These are phyloP conservation scores for Stenoptilia bipunctidactyla DNA, from an alignment of 2,888 invertebrate genomes.

Conservation along the genomic window DNA sequence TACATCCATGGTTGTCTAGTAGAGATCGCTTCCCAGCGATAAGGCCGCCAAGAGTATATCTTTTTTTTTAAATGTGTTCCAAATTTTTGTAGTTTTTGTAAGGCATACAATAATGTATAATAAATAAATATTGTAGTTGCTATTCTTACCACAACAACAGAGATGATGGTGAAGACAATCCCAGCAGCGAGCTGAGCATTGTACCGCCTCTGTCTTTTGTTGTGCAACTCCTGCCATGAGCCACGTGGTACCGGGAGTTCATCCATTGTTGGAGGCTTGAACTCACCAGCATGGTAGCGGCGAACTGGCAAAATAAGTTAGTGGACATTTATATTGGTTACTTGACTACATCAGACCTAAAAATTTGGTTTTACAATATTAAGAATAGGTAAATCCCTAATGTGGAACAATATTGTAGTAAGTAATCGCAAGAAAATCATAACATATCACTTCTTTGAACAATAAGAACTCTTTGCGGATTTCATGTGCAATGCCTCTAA, in stretches of 20 bases:
- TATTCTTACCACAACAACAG: slow-evolving; percentile 62
- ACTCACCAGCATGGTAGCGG: slow-evolving; percentile 41
- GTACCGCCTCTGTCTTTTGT: slow-evolving; percentile 76
- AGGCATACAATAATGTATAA: too few relatives aligned
- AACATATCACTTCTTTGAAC: too few relatives aligned
- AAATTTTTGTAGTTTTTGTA: too few relatives aligned
- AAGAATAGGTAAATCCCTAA: slow-evolving; percentile 19
- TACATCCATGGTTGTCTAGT: too few relatives aligned
- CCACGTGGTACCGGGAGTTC: slow-evolving; percentile 84
- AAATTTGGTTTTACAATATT: slow-evolving; percentile 11
- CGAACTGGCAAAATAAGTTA: slow-evolving; percentile 32
- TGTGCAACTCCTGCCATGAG: slow-evolving; percentile 79
- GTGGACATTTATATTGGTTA: not conserved
- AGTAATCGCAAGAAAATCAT: not conserved
- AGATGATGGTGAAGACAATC: slow-evolving; percentile 52
- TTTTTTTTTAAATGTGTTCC: too few relatives aligned
- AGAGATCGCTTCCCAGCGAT: too few relatives aligned
- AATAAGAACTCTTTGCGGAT: too few relatives aligned
- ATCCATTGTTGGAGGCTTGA: slow-evolving; percentile 74
- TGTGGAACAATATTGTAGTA: not conserved
- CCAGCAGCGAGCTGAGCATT: slow-evolving; percentile 76
- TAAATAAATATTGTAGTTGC: too few relatives aligned
- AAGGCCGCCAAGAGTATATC: too few relatives aligned
- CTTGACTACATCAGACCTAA: not conserved
- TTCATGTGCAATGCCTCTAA: too few relatives aligned